These are phyloP conservation scores for Eristalis pertinax DNA, from an alignment of 2,888 invertebrate species.

Conservation along the genomic window DNA sequence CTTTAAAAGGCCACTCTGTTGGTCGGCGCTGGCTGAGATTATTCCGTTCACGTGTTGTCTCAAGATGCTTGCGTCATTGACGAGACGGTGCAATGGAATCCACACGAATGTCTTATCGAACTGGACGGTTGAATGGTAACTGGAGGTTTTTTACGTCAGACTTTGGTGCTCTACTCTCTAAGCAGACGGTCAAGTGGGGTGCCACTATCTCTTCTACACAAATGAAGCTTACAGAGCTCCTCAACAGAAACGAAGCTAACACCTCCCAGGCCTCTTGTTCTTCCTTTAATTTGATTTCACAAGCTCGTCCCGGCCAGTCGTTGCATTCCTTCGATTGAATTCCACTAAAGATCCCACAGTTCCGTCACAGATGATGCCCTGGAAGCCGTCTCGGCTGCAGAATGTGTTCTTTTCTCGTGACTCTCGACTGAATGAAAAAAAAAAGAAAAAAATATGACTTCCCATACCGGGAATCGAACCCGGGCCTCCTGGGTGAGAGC, in stretches of 20 bases:
- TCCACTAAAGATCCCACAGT: too few relatives aligned
- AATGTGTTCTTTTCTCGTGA: neutral
- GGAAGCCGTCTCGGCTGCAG: too few relatives aligned
- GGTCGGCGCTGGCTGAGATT: neutral
- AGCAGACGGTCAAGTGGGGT: neutral
- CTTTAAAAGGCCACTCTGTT: too few relatives aligned
- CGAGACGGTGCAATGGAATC: neutral
- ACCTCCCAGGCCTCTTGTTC: too few relatives aligned
- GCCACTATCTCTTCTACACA: too few relatives aligned
- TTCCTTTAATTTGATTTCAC: too few relatives aligned
- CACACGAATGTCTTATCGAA: neutral
- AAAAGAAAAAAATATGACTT: constrained; percentile 12
- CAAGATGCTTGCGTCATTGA: neutral
- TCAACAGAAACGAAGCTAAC: too few relatives aligned
- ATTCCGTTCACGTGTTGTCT: neutral
- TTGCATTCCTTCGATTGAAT: too few relatives aligned
- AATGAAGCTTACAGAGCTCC: too few relatives aligned
- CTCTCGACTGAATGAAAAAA: neutral
- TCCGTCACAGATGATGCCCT: too few relatives aligned
- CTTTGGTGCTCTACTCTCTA: neutral
- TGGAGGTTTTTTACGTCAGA: too few relatives aligned
- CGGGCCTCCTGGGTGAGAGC: constrained; percentile 67
- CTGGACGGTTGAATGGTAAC: neutral
- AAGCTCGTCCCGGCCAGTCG: too few relatives aligned
- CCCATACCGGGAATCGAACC: constrained; percentile 67